Evolutionary conservation across 2,888 invertebrate species (phyloP).

Genomic region (Megamerina dolium): DNA sequence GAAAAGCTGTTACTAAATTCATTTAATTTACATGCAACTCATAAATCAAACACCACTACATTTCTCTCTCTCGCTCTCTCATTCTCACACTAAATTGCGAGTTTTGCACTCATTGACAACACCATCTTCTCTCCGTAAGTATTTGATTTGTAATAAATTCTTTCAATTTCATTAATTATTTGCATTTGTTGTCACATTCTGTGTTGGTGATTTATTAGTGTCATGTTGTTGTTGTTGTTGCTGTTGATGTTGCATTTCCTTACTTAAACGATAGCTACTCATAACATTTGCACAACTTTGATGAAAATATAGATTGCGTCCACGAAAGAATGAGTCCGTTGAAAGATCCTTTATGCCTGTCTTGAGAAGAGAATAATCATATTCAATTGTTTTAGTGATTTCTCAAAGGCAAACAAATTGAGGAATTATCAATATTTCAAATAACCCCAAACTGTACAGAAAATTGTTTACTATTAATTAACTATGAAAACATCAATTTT

Average conservation of each 20-base stretch:
- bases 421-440: too few relatives aligned
- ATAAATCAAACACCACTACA: too few relatives aligned
- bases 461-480: not conserved
- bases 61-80: too few relatives aligned
- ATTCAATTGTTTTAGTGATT: too few relatives aligned
- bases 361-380: slow-evolving; percentile 27
- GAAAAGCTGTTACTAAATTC: too few relatives aligned
- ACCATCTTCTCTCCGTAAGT: too few relatives aligned
- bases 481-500: not conserved
- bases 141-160: slow-evolving; percentile 17
- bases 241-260: slow-evolving; percentile 41
- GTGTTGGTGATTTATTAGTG: slow-evolving; percentile 18
- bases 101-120: too few relatives aligned
- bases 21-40: too few relatives aligned
- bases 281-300: slow-evolving; percentile 49
- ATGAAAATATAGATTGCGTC: slow-evolving; percentile 46
- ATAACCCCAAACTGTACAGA: not conserved
- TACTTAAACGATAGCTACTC: slow-evolving; percentile 45
- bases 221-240: slow-evolving; percentile 28
- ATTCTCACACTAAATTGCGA: too few relatives aligned
- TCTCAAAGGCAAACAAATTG: too few relatives aligned
- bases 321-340: slow-evolving; percentile 45
- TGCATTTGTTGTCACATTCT: slow-evolving; percentile 6
- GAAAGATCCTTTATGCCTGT: slow-evolving; percentile 50
- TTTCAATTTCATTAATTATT: slow-evolving; percentile 2